Conservation (phyloP, 2,113 vertebrate species). For the Peucedramus taeniatus region DNA sequence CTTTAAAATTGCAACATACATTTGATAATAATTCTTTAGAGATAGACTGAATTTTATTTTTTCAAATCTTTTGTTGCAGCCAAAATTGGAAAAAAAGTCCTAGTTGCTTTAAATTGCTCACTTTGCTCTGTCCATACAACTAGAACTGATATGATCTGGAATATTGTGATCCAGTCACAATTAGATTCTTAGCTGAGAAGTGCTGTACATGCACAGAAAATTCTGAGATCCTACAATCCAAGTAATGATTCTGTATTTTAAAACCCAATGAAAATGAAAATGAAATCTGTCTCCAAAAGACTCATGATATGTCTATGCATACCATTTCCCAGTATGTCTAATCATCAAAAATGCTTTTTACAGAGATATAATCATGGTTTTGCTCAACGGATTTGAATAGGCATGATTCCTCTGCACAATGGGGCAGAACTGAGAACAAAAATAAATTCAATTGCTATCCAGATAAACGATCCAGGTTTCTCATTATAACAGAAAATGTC, state of each 20-base stretch:
- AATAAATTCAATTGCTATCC: background rate
- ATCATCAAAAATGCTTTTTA: background rate
- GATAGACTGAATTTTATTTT: background rate
- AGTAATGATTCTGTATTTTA: background rate
- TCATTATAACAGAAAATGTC: background rate
- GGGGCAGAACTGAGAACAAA: background rate
- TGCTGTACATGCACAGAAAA: background rate
- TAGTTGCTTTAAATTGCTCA: background rate
- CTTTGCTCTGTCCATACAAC: background rate
- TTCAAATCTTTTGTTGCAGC: background rate
- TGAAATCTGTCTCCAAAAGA: background rate
- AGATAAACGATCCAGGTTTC: background rate
- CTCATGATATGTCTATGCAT: background rate
- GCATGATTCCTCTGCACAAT: background rate
- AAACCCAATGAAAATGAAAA: background rate
- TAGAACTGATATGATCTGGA: background rate
- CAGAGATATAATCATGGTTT: background rate
- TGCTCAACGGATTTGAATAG: accelerated
- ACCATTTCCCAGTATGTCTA: background rate
- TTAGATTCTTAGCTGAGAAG: background rate
- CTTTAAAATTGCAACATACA: background rate
- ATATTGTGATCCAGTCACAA: background rate
- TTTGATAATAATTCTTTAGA: background rate
- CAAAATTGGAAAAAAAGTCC: background rate
- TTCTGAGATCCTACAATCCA: background rate